Conservation (phyloP, 64 coral and sea anemone genomes). For the Anthopleura sola region DNA sequence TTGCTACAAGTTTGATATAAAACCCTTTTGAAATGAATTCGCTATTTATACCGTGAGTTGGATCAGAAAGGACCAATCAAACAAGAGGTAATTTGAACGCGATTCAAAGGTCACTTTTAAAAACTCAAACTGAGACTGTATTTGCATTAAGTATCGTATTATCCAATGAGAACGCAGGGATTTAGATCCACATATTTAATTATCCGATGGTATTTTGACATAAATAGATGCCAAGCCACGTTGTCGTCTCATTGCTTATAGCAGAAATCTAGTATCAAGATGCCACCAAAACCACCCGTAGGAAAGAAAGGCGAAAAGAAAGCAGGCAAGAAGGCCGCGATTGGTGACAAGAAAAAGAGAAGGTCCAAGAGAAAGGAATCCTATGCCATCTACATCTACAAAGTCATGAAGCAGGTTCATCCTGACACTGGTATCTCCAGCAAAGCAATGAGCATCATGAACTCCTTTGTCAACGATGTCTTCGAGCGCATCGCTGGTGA, state of each 20-base stretch:
- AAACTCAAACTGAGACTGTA: background rate
- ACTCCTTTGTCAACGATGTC: background rate
- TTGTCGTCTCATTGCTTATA: background rate
- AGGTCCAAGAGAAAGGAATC: background rate
- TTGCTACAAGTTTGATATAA: background rate
- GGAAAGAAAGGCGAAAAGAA: background rate
- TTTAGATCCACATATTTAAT: background rate
- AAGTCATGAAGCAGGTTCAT: background rate
- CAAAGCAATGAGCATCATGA: conserved; percentile 12
- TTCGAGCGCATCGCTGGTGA: too few relatives aligned
- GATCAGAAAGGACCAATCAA: conserved; percentile 11
- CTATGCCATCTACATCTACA: background rate
- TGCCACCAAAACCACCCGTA: background rate
- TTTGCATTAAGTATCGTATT: background rate
- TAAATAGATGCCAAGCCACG: background rate
- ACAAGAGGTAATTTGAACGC: background rate
- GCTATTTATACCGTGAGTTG: background rate
- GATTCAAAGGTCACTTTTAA: background rate
- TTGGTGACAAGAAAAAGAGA: conserved; percentile 11
- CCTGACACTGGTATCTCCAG: conserved; percentile 18
- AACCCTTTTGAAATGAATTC: background rate
- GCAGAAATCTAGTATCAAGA: background rate
- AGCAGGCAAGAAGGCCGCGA: background rate
- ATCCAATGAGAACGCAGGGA: background rate
- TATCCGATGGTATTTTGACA: background rate